Conservation (phyloP, 2,113 vertebrate species). For the Tor tambroides region DNA sequence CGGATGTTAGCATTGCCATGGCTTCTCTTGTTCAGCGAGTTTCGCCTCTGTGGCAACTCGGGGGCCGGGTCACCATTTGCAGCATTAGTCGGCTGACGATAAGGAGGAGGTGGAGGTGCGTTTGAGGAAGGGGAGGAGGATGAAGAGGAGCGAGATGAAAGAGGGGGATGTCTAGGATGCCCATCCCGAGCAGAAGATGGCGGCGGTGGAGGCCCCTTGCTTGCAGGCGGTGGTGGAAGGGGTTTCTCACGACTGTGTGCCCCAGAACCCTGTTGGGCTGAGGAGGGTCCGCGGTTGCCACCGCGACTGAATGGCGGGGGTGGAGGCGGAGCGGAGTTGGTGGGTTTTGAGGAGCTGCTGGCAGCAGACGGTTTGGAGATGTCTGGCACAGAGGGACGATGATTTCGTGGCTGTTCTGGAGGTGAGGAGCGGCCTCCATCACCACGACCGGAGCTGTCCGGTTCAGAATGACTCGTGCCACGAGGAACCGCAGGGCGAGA, state of each 20-base stretch:
- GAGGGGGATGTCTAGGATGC: conserved; percentile 75
- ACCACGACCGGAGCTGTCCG: conserved; percentile 66
- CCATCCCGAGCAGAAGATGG: conserved; percentile 72
- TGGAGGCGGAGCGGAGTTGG: conserved; percentile 86
- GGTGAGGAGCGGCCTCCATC: conserved; percentile 76
- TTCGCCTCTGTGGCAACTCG: conserved; percentile 93
- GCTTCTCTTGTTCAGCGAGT: conserved; percentile 89
- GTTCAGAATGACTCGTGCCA: conserved; percentile 71
- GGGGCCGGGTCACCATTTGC: conserved; percentile 89
- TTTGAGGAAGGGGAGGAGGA: conserved; percentile 75
- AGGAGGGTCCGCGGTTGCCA: conserved; percentile 61
- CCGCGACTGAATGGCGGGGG: conserved; percentile 85
- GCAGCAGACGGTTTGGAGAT: conserved; percentile 78
- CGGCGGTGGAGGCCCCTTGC: conserved; percentile 74
- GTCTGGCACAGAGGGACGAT: conserved; percentile 89
- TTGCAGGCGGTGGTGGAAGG: conserved; percentile 73
- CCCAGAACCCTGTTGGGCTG: conserved; percentile 69
- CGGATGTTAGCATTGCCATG: conserved; percentile 81
- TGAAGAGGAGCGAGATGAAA: conserved; percentile 77
- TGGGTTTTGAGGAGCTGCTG: conserved; percentile 83
- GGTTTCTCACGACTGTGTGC: conserved; percentile 80
- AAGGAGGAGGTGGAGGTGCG: conserved; percentile 80
- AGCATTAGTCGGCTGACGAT: conserved; percentile 80
- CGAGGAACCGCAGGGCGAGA: conserved; percentile 83
- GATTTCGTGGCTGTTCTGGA: conserved; percentile 80